Evolutionary conservation across 2,113 vertebrate genomes (phyloP).

Genomic region (Fregetta grallaria): DNA sequence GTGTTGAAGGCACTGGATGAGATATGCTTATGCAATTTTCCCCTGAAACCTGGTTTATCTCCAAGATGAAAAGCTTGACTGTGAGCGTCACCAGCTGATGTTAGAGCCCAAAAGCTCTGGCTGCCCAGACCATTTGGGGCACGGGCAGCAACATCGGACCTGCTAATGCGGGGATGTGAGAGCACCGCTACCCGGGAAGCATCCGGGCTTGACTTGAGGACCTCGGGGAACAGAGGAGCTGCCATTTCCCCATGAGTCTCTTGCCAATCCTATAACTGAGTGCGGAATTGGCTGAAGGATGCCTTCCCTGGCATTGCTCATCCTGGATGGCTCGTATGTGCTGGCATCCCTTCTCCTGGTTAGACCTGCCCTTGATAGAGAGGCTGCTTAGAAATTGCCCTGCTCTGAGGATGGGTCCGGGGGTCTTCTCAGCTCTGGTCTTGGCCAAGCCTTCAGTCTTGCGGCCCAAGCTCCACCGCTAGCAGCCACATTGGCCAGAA

Average conservation of each 20-base stretch:
- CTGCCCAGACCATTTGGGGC: not conserved
- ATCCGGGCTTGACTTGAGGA: not conserved
- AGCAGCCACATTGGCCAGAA: not conserved
- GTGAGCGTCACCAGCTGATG: not conserved
- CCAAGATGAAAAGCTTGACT: not conserved
- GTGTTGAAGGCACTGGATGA: not conserved
- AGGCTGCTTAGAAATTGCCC: not conserved
- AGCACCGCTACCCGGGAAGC: not conserved
- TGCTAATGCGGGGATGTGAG: not conserved
- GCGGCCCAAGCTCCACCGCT: not conserved
- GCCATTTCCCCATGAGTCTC: rapidly evolving
- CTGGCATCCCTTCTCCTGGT: not conserved
- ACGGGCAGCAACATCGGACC: not conserved
- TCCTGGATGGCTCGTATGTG: not conserved
- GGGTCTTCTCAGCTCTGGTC: not conserved
- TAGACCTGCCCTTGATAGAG: not conserved
- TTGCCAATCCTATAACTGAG: not conserved
- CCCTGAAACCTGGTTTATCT: not conserved
- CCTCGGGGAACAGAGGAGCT: not conserved
- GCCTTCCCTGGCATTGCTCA: not conserved
- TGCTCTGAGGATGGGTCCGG: not conserved
- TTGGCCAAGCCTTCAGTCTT: not conserved
- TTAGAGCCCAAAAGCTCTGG: not conserved
- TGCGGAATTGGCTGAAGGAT: not conserved
- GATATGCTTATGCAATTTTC: rapidly evolving